A percentile compares a stretch with the other conserved stretches of the same genome.
phyloP scores from a whole-genome alignment of 92 coral and sea anemone genomes.

The Phenganax marumi region DNA sequence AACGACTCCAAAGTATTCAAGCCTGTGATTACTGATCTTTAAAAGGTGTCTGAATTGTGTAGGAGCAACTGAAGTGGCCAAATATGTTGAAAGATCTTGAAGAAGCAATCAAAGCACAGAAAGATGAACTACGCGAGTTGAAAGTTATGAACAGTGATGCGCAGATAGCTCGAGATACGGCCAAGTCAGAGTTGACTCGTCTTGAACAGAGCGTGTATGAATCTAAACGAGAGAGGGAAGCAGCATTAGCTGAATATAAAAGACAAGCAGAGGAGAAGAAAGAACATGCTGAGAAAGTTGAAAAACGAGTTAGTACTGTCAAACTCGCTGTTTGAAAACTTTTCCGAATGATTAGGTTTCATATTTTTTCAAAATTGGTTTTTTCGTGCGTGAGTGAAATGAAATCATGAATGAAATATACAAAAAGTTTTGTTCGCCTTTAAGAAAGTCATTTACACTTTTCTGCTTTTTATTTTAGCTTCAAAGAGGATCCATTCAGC shows the following conservation, averaged over 20 bases:
- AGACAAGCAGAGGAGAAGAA: conserved; percentile 98
- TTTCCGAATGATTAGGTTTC: too few species aligned
- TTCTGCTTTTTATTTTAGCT: conserved; percentile 50
- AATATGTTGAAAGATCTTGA: conserved; percentile 85
- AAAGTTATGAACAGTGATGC: conserved; percentile 96
- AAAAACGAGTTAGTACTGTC: conserved; percentile 73
- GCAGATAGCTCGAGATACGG: conserved; percentile 95
- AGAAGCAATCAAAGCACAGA: conserved; percentile 77
- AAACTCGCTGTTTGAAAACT: neutral
- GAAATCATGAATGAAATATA: too few species aligned
- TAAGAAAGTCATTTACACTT: too few species aligned
- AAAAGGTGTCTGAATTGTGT: neutral
- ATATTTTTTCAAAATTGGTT: too few species aligned
- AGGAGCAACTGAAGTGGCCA: conserved; percentile 94
- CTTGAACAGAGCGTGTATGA: conserved; percentile 95
- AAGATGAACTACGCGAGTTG: conserved; percentile 83
- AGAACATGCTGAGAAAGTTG: conserved; percentile 98
- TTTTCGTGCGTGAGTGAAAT: too few species aligned
- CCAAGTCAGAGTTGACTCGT: conserved; percentile 88
- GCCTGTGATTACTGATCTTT: neutral
- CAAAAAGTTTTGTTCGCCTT: too few species aligned
- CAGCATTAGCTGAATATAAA: conserved; percentile 92
- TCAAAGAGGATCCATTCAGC: conserved; percentile 90
- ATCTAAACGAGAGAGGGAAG: conserved; percentile 90
- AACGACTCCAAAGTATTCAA: too few species aligned